Conservation (phyloP, 2,113 vertebrate species). For the Rhipidura dahli region DNA sequence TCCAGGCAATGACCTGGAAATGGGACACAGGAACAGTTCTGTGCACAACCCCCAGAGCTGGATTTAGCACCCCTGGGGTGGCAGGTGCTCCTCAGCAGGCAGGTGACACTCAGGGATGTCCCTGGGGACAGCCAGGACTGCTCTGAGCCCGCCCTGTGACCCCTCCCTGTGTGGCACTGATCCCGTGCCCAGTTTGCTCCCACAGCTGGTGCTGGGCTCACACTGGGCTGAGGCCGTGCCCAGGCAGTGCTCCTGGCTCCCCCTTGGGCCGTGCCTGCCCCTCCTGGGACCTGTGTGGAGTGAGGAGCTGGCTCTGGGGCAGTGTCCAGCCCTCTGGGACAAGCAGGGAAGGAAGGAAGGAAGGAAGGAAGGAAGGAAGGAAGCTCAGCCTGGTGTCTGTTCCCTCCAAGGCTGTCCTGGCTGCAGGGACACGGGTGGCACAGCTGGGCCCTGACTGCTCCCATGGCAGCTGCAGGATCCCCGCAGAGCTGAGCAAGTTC, state of each 20-base stretch:
- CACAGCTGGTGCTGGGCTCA: background rate
- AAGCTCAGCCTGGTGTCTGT: background rate
- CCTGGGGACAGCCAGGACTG: background rate
- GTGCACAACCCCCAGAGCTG: background rate
- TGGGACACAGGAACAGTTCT: background rate
- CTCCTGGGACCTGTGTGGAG: background rate
- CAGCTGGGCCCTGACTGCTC: background rate
- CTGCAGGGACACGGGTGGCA: background rate
- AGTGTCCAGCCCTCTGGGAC: background rate
- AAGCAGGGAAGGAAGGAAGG: background rate
- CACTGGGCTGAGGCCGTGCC: background rate
- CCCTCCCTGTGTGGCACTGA: too few species aligned
- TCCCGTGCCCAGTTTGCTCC: background rate
- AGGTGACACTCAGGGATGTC: background rate
- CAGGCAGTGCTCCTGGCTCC: background rate
- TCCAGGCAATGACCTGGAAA: slow-evolving; percentile 32
- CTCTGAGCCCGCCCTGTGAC: background rate
- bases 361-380: background rate
- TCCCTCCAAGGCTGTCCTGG: background rate
- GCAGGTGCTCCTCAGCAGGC: background rate
- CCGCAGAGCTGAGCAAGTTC: fast-evolving
- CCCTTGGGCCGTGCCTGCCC: background rate
- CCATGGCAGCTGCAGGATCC: background rate
- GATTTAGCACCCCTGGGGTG: background rate
- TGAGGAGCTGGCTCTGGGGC: background rate